Percentiles rank a stretch among this genome's conserved stretches.
phyloP scores from a whole-genome alignment of 1,140 invertebrate genomes.

The Drosophila nigromelanica region DNA sequence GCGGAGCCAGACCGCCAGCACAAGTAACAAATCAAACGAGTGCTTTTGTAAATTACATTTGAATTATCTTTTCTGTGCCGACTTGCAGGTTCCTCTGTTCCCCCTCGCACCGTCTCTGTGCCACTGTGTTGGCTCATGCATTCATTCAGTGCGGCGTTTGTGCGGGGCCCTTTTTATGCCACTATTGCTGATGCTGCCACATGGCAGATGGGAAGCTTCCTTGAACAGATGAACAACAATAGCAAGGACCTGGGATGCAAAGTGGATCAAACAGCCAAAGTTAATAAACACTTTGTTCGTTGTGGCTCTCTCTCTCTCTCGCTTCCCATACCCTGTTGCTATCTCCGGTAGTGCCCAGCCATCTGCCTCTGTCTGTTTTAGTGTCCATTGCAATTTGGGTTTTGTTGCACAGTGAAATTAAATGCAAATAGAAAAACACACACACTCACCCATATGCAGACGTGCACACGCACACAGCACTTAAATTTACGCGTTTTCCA shows the following conservation, averaged over 20 bases:
- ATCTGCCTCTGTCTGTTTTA: conserved; percentile 32
- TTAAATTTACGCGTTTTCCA: conserved; percentile 79
- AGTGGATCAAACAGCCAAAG: conserved; percentile 81
- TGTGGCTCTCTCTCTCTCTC: background rate
- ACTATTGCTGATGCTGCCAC: conserved; percentile 35
- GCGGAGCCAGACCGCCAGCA: conserved; percentile 10
- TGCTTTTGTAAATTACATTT: conserved; percentile 81
- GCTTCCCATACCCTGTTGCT: background rate
- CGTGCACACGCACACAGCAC: conserved; percentile 59
- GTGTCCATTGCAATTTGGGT: conserved; percentile 77
- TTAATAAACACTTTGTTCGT: conserved; percentile 76
- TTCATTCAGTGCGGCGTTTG: conserved; percentile 32
- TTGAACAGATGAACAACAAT: conserved; percentile 44
- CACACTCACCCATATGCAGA: conserved; percentile 15
- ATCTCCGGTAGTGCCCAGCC: background rate
- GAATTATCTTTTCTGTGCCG: conserved; percentile 65
- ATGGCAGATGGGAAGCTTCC: conserved; percentile 66
- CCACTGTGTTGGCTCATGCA: conserved; percentile 25
- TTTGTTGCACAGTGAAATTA: conserved; percentile 77
- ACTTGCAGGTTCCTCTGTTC: conserved; percentile 4
- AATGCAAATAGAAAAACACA: conserved; percentile 79
- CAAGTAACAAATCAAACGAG: conserved; percentile 79
- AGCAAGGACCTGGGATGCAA: conserved; percentile 52
- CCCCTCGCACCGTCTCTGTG: background rate
- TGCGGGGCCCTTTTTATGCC: conserved; percentile 45